A percentile compares a stretch with the other conserved stretches of the same genome.
phyloP scores from a whole-genome alignment of 1,140 invertebrate genomes.

The Tetramorium simillimum region DNA sequence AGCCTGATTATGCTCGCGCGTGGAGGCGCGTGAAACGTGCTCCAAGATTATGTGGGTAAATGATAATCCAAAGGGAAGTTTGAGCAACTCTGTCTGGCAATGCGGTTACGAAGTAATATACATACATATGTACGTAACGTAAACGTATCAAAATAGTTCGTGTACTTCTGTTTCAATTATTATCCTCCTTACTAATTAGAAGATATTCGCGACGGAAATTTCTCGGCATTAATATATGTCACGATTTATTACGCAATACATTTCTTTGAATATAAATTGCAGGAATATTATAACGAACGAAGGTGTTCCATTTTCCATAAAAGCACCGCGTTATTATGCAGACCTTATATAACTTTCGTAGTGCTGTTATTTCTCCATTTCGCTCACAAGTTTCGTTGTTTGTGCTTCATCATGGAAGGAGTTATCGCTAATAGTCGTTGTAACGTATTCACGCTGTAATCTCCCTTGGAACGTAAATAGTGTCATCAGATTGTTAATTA shows the following conservation, averaged over 20 bases:
- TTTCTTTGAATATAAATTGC: constrained; percentile 29
- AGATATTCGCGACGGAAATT: not conserved
- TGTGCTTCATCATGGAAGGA: constrained; percentile 10
- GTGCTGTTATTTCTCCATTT: constrained; percentile 47
- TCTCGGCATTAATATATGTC: not conserved
- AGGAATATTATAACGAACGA: not conserved
- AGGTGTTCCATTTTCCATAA: constrained; percentile 29
- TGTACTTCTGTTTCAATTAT: not conserved
- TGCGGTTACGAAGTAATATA: not conserved
- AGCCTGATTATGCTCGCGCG: constrained; percentile 50
- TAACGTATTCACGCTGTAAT: constrained; percentile 14
- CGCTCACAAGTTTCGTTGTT: constrained; percentile 18
- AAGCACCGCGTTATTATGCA: constrained; percentile 15
- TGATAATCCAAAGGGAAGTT: not conserved
- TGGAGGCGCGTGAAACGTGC: constrained; percentile 7
- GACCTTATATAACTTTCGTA: constrained; percentile 14
- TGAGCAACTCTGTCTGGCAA: not conserved
- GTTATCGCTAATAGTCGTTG: constrained; percentile 21
- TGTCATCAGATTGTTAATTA: constrained; percentile 8
- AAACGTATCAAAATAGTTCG: not conserved
- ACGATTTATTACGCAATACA: not conserved
- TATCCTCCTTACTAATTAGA: not conserved
- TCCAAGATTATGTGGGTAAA: constrained; percentile 5
- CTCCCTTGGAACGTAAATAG: not conserved
- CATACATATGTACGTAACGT: not conserved